A percentile compares a stretch with the other conserved stretches of the same genome.
phyloP scores from a whole-genome alignment of 1,140 invertebrate species.

The Nephotettix cincticeps region DNA sequence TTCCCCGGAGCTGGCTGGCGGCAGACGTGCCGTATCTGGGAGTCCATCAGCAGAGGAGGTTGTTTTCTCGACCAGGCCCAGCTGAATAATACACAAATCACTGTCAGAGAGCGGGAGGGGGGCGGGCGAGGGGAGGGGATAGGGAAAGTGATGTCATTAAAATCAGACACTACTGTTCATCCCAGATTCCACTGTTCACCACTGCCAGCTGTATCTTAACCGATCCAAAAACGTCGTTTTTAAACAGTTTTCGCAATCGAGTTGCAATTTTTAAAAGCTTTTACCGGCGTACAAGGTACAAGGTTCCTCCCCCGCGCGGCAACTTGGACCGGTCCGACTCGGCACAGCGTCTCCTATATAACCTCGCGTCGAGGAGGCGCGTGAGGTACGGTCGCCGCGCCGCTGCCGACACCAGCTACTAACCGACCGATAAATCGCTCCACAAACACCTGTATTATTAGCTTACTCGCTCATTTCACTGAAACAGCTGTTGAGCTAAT shows the following conservation, averaged over 20 bases:
- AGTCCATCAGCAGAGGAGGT: no score
- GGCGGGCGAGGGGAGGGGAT: neutral
- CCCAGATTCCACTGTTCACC: neutral
- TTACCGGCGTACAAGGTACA: neutral
- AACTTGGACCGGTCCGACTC: conserved; percentile 10
- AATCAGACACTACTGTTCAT: conserved; percentile 10
- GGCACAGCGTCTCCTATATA: conserved; percentile 23
- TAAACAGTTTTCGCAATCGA: no score
- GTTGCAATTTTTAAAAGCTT: no score
- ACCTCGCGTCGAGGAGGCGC: conserved; percentile 27
- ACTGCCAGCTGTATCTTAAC: neutral
- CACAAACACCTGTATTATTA: neutral
- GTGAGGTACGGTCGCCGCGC: neutral
- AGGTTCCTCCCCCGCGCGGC: neutral
- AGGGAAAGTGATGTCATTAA: conserved; percentile 25
- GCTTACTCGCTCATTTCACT: neutral
- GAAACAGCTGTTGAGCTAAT: conserved; percentile 7
- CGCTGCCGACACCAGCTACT: conserved; percentile 9
- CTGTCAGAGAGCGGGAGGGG: neutral
- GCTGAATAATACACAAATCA: conserved; percentile 1
- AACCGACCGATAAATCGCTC: conserved; percentile 4
- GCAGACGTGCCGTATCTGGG: no score
- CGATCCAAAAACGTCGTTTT: no score
- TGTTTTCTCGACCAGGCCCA: neutral
- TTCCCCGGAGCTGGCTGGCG: no score